A percentile compares a stretch with the other conserved stretches of the same genome.
Conservation (phyloP, 2,113 vertebrate species). For the Capricornis sumatraensis region DNA sequence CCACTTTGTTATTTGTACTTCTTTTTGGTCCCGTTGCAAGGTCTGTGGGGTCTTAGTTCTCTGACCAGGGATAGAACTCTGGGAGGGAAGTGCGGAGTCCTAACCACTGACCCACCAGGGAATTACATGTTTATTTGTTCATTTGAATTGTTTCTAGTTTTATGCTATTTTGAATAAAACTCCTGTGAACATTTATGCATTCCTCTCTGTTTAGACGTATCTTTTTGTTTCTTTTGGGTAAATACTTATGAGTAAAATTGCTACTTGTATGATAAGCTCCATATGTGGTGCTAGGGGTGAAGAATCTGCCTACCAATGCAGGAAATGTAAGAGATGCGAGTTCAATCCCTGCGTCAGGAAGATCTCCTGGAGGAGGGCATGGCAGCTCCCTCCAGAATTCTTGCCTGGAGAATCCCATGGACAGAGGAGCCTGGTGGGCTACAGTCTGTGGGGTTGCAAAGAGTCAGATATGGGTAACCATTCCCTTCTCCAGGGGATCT, state of each 20-base stretch:
- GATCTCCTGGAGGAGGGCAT: not conserved
- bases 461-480: not conserved
- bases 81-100: not conserved
- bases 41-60: not conserved
- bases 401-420: not conserved
- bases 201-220: not conserved
- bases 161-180: not conserved
- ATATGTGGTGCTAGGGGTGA: not conserved
- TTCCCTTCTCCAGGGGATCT: not conserved
- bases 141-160: not conserved
- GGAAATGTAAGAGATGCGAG: rapidly evolving
- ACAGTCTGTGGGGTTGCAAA: not conserved
- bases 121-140: not conserved
- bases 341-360: not conserved
- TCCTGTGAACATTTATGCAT: not conserved
- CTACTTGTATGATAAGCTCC: not conserved
- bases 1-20: not conserved
- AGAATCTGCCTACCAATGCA: not conserved
- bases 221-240: not conserved
- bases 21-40: not conserved
- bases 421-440: not conserved
- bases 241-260: not conserved
- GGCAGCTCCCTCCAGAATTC: not conserved
- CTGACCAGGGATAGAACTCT: not conserved
- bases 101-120: not conserved